Conservation (phyloP, 2,797 vertebrate genomes). For the Limosa lapponica region DNA sequence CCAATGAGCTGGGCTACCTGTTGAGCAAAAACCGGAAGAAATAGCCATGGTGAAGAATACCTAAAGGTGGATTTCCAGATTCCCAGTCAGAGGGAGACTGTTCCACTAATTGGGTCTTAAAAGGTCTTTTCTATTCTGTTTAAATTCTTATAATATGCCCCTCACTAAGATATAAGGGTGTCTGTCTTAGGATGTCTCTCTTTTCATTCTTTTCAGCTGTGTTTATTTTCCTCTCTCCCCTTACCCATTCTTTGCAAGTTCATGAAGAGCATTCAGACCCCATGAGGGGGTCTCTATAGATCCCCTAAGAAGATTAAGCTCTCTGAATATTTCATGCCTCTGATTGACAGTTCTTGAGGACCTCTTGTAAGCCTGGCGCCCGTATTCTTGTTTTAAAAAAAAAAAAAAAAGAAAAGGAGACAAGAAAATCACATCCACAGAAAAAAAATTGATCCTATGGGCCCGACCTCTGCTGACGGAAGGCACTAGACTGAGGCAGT, state of each 20-base stretch:
- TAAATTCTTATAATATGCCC: conserved; percentile 59
- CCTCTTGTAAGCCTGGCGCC: conserved; percentile 82
- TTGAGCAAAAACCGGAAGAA: not conserved
- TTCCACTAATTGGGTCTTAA: conserved; percentile 58
- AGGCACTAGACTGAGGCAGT: conserved; percentile 30
- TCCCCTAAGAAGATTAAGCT: conserved; percentile 75
- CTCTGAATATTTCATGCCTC: conserved; percentile 85
- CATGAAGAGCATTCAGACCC: conserved; percentile 59
- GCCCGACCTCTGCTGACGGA: conserved; percentile 55
- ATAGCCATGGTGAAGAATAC: not conserved
- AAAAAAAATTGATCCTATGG: conserved; percentile 74
- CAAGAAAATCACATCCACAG: conserved; percentile 35
- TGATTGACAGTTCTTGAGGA: conserved; percentile 81
- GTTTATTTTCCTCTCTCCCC: conserved; percentile 46
- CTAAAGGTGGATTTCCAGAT: not conserved
- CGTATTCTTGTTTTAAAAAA: conserved; percentile 66
- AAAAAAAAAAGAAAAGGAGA: not conserved
- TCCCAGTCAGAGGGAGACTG: conserved; percentile 25
- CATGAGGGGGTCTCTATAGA: conserved; percentile 71
- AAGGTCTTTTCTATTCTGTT: conserved; percentile 53
- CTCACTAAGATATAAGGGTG: conserved; percentile 36
- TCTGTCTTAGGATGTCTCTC: conserved; percentile 58
- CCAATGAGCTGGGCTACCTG: not conserved
- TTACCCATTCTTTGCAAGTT: conserved; percentile 56
- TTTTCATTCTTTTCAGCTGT: conserved; percentile 62